Evolutionary conservation across 2,888 invertebrate species (phyloP).

Genomic region (Carcina quercana): DNA sequence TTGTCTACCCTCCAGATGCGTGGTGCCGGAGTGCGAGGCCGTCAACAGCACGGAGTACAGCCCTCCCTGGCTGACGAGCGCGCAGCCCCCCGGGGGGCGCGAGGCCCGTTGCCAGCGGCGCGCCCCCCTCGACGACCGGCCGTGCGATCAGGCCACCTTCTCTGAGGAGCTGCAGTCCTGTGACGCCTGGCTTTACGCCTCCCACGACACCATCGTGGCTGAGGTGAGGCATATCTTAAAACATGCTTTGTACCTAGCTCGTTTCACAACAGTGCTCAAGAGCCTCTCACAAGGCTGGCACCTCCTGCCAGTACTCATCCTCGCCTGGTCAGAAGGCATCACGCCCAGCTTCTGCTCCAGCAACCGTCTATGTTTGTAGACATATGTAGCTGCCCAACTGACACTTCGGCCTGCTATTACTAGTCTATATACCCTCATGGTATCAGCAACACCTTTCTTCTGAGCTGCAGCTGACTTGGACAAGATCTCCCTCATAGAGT

Average conservation of each 20-base stretch:
- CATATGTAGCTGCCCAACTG: too few relatives aligned
- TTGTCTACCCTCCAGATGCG: slow-evolving; percentile 56
- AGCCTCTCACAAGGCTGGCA: too few relatives aligned
- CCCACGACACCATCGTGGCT: slow-evolving; percentile 51
- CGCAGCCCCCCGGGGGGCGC: slow-evolving; percentile 28
- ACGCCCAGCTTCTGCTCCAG: too few relatives aligned
- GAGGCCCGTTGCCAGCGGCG: slow-evolving; percentile 38
- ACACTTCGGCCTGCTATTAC: too few relatives aligned
- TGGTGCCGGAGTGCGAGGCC: slow-evolving; percentile 56
- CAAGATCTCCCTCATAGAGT: too few relatives aligned
- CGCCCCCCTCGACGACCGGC: slow-evolving; percentile 23
- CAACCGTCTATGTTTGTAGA: too few relatives aligned
- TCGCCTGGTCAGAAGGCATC: too few relatives aligned
- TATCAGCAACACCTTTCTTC: too few relatives aligned
- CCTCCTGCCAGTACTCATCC: too few relatives aligned
- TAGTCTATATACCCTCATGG: too few relatives aligned
- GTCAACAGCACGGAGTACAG: slow-evolving; percentile 42
- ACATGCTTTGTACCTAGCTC: background rate
- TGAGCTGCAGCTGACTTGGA: too few relatives aligned
- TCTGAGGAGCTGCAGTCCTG: slow-evolving; percentile 40
- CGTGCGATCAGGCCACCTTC: slow-evolving; percentile 38
- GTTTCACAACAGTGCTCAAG: too few relatives aligned
- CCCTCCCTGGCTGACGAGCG: slow-evolving; percentile 42
- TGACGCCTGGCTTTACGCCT: slow-evolving; percentile 51
- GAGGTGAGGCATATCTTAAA: slow-evolving; percentile 44